Percentiles rank a stretch among this genome's conserved stretches.
phyloP scores from a whole-genome alignment of 2,113 vertebrate species.

The Phoxinus phoxinus region DNA sequence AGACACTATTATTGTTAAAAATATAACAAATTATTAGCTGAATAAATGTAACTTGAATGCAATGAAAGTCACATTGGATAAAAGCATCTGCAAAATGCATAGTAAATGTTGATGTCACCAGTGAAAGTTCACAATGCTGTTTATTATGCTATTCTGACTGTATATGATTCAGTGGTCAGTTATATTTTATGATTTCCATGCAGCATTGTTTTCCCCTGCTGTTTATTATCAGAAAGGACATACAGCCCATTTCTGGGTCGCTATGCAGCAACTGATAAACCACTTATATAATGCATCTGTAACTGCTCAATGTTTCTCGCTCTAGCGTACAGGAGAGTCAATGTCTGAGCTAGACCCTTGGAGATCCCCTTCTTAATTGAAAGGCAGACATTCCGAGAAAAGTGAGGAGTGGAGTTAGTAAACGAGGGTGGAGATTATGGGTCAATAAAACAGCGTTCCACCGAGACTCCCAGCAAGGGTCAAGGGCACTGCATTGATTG shows the following conservation, averaged over 20 bases:
- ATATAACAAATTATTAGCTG: background rate
- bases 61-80: background rate
- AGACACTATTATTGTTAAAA: background rate
- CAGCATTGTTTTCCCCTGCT: background rate
- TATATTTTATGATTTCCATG: conserved; percentile 12
- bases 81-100: background rate
- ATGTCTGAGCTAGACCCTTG: conserved; percentile 5
- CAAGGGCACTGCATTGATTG: conserved; percentile 49
- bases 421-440: conserved; percentile 43
- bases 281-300: background rate
- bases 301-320: background rate
- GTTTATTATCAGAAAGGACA: conserved; percentile 2
- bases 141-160: background rate
- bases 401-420: conserved; percentile 30
- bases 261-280: background rate
- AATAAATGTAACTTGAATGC: background rate
- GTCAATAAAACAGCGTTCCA: conserved; percentile 46
- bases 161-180: background rate
- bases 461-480: conserved; percentile 34
- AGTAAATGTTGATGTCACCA: background rate
- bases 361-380: conserved; percentile 36
- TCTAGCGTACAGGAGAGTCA: background rate
- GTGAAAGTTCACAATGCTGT: background rate
- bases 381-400: conserved; percentile 37
- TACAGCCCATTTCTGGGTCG: background rate